These are phyloP conservation scores for Diadromus collaris DNA, from an alignment of 2,888 invertebrate genomes.

Conservation along the genomic window DNA sequence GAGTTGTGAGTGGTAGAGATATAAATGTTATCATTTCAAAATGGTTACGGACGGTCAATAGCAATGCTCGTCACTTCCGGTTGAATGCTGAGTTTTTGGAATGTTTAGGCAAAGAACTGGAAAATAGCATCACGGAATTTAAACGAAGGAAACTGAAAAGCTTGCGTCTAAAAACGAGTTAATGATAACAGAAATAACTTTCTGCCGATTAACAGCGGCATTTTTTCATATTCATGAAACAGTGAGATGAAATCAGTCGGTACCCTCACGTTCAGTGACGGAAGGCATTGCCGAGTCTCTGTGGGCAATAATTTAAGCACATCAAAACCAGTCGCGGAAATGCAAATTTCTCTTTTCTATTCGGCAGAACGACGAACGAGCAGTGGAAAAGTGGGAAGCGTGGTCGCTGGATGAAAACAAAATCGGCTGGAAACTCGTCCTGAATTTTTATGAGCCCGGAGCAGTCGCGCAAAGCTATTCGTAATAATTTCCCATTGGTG, in stretches of 20 bases:
- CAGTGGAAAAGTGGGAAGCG: slow-evolving; percentile 2
- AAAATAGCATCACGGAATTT: background rate
- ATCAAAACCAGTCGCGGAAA: slow-evolving; percentile 11
- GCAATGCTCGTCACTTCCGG: background rate
- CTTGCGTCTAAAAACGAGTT: background rate
- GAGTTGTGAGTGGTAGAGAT: background rate
- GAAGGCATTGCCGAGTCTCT: background rate
- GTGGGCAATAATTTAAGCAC: slow-evolving; percentile 4
- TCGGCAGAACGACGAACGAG: background rate
- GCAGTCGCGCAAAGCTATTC: background rate
- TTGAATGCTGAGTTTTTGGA: background rate
- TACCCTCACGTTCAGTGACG: background rate
- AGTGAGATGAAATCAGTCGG: slow-evolving; percentile 11
- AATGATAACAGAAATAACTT: slow-evolving; percentile 12
- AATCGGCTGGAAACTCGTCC: slow-evolving; percentile 1
- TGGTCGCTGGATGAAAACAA: background rate
- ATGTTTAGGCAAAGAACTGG: background rate
- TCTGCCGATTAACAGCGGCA: background rate
- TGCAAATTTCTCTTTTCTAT: slow-evolving; percentile 6
- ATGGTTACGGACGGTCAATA: background rate
- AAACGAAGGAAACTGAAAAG: background rate
- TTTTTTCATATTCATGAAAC: slow-evolving; percentile 15
- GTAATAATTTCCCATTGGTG: slow-evolving; percentile 20
- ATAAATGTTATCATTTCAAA: background rate
- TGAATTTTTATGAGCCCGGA: slow-evolving; percentile 16